Base-by-base conservation (phyloP, 2,888 invertebrate species). In the Eretmocerus hayati region DNA sequence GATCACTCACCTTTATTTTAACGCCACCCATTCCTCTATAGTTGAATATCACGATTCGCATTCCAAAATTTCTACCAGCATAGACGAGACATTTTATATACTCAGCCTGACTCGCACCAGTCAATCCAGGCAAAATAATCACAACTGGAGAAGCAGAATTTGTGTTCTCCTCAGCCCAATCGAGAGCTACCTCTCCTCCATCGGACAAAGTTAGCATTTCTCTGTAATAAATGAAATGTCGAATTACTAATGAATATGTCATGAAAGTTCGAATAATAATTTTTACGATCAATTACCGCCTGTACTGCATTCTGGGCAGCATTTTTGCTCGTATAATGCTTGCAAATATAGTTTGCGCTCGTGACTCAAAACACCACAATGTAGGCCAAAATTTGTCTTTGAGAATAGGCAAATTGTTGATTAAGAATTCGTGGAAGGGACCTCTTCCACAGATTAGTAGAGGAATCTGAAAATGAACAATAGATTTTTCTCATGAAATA, bases 91-190 rank as follows among this genome's bases (percentile, higher is more conserved):
- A 81, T 66, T 84, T 84, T 58, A 85, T 81, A 72, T 88, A 88
- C 66, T 86, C 85, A 2, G 85, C 84, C 68, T 83, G 80, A 53
- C 83, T 81, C 59, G 79, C 79, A 54, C 85, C 86, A 48, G 87
- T 86, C 44, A 88, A 75, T n/a, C 87, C 87, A 4, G 87, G 87
- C 62, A 88, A 73, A 63, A 87, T 79, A 35, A 87, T 74, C 57
- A 87, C 76, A 58, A 85, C 77, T 39, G 83, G 81, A 41, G 79
- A 73, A 51, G 71, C 66, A 33, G 67, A 61, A n/a, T 62, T 58
- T 19, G 61, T 61, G 45, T 71, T 72, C 51, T 71, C 71, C 54
- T 77, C 77, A 61, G 76, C 72, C 86, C 86, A 87, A 72, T 87
- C 87, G 56, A 87, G 73, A 30, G 83, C 85, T 56, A 86, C 79